Evolutionary conservation across 1,140 invertebrate species (phyloP).

Genomic region (Sminthurides bifidus): DNA sequence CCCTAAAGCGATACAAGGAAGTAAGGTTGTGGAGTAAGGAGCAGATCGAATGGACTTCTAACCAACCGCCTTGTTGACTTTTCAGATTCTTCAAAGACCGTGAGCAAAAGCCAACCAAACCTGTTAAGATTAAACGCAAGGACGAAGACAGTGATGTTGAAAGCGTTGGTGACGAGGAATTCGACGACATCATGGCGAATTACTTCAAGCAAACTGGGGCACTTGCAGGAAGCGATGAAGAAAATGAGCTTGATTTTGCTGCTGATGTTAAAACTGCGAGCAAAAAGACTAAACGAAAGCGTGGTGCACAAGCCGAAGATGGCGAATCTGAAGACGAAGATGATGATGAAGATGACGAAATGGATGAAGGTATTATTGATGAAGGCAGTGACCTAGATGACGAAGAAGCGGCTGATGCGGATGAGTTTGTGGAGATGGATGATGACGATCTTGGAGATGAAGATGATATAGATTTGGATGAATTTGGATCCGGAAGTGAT

Average conservation of each 20-base stretch:
- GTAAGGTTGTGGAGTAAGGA: too few relatives aligned
- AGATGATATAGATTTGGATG: slow-evolving; percentile 25
- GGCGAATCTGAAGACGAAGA: slow-evolving; percentile 29
- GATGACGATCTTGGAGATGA: too few relatives aligned
- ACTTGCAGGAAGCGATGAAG: slow-evolving; percentile 23
- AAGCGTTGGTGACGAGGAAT: slow-evolving; percentile 78
- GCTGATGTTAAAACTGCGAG: slow-evolving; percentile 28
- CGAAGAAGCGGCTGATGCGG: slow-evolving; percentile 35
- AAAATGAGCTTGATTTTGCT: slow-evolving; percentile 30
- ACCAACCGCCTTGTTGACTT: slow-evolving; percentile 14
- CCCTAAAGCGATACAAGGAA: too few relatives aligned
- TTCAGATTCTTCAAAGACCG: slow-evolving; percentile 29
- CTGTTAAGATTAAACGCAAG: slow-evolving; percentile 33
- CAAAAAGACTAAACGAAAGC: slow-evolving; percentile 11
- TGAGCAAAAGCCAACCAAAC: slow-evolving; percentile 38
- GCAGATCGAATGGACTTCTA: too few relatives aligned
- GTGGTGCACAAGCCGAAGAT: slow-evolving; percentile 33
- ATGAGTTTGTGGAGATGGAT: slow-evolving; percentile 30
- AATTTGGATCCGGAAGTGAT: too few relatives aligned
- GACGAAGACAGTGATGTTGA: slow-evolving; percentile 53
- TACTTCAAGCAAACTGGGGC: slow-evolving; percentile 23
- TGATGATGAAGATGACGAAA: slow-evolving; percentile 31
- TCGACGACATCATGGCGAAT: slow-evolving; percentile 57
- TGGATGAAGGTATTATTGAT: slow-evolving; percentile 38
- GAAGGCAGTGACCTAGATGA: slow-evolving; percentile 37